Conservation (phyloP, 2,797 vertebrate species). For the Alfaro cultratus region DNA sequence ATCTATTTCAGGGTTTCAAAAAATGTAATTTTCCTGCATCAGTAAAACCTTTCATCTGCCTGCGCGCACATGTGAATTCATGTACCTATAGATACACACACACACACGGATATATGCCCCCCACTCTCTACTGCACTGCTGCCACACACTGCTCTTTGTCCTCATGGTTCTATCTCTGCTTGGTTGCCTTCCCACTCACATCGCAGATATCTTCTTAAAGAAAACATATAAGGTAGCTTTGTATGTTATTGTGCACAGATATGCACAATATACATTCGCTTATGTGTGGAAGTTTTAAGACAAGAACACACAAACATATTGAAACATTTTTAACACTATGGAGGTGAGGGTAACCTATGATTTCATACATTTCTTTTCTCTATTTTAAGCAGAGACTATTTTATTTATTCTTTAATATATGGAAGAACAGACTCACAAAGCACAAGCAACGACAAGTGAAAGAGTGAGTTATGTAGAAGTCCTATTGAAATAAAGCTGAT, state of each 20-base stretch:
- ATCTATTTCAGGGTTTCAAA: conserved; percentile 49
- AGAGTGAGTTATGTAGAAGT: conserved; percentile 1
- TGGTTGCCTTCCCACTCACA: conserved; percentile 34
- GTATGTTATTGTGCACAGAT: conserved; percentile 19
- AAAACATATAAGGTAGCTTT: conserved; percentile 10
- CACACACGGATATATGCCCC: background rate
- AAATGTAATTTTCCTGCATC: conserved; percentile 54
- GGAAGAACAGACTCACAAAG: conserved; percentile 14
- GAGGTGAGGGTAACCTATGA: conserved; percentile 50
- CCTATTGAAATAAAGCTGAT: conserved; percentile 12
- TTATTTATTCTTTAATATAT: conserved; percentile 36
- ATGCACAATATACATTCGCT: conserved; percentile 2
- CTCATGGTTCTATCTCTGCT: conserved; percentile 28
- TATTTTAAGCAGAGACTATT: conserved; percentile 38
- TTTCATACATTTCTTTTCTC: conserved; percentile 33
- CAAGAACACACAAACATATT: conserved; percentile 54
- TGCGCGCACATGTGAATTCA: conserved; percentile 18
- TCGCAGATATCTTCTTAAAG: conserved; percentile 24
- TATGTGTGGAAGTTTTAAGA: conserved; percentile 69
- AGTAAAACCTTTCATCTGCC: conserved; percentile 63
- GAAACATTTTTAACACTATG: conserved; percentile 36
- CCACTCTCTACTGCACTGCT: conserved; percentile 19
- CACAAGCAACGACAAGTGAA: conserved; percentile 18
- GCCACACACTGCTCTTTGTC: conserved; percentile 45
- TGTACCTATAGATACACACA: conserved; percentile 14